phyloP scores from a whole-genome alignment of 2,113 vertebrate species.

The Neotragus moschatus region DNA sequence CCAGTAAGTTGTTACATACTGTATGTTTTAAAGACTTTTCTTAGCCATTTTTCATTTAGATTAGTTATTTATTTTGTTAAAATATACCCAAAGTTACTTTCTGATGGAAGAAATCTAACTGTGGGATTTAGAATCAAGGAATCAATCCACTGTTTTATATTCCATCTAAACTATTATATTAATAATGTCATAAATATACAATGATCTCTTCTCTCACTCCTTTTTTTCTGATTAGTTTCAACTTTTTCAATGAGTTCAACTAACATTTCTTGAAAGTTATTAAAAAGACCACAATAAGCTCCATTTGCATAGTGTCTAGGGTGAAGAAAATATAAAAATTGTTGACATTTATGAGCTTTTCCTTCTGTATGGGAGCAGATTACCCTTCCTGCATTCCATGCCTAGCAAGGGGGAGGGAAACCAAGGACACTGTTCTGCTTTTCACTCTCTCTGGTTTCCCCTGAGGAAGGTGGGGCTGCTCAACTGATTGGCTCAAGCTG shows the following conservation, averaged over 20 bases:
- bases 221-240: background rate
- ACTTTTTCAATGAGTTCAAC: background rate
- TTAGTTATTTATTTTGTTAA: background rate
- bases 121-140: conserved; percentile 1
- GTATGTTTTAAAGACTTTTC: background rate
- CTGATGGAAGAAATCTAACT: background rate
- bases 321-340: background rate
- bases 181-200: background rate
- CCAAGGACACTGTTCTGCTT: background rate
- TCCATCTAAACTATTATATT: background rate
- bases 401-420: background rate
- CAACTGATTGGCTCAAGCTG: background rate
- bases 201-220: background rate
- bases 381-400: background rate
- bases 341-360: background rate
- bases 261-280: background rate
- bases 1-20: background rate
- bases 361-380: background rate
- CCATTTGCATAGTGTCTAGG: background rate
- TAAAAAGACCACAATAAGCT: background rate
- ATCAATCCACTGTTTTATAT: background rate
- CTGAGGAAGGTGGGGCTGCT: background rate
- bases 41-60: background rate
- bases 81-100: background rate
- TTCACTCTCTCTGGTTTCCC: background rate